These are phyloP conservation scores for Ophioninae sp. DNA, from an alignment of 2,888 invertebrate species.

Conservation along the genomic window DNA sequence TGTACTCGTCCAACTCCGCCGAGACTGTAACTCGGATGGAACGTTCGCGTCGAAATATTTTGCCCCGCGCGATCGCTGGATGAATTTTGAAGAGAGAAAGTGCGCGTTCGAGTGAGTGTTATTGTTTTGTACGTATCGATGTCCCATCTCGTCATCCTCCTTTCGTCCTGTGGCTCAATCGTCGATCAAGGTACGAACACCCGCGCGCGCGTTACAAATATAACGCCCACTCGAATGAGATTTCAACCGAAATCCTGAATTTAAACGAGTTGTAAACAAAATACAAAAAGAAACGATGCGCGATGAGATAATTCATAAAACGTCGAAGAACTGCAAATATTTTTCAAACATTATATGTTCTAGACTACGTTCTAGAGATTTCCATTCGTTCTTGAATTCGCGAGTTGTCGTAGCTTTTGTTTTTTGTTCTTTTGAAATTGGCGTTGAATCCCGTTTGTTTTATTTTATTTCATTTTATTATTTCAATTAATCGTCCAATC, in stretches of 20 bases:
- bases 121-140: too few species aligned
- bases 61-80: too few species aligned
- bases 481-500: too few species aligned
- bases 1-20: not conserved
- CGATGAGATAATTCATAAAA: not conserved
- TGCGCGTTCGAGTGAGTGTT: too few species aligned
- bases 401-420: constrained; percentile 17
- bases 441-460: not conserved
- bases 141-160: not conserved
- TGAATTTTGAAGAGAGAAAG: too few species aligned
- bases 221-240: not conserved
- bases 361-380: not conserved
- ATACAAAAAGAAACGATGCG: not conserved
- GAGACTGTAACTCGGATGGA: not conserved
- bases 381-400: not conserved
- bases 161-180: not conserved
- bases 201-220: too few species aligned
- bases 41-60: too few species aligned
- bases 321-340: not conserved
- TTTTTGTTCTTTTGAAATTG: not conserved
- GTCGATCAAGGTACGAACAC: too few species aligned
- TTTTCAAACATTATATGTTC: not conserved
- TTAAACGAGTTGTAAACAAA: constrained; percentile 1
- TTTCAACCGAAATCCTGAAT: constrained; percentile 2
- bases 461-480: too few species aligned